Evolutionary conservation across 2,888 invertebrate genomes (phyloP).

Genomic region (Rotaria socialis): DNA sequence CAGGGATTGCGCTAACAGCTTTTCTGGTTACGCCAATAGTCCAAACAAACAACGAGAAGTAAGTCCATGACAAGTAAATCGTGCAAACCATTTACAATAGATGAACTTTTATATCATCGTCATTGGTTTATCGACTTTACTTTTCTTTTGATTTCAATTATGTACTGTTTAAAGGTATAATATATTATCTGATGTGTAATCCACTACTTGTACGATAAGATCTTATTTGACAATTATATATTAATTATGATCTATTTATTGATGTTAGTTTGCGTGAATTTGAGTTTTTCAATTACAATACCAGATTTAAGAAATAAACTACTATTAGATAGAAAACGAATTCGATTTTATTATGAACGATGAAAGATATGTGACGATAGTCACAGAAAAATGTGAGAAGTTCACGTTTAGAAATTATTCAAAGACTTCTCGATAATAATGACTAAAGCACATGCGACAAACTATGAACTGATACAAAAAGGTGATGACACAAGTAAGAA

Average conservation of each 20-base stretch:
- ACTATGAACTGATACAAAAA: neutral
- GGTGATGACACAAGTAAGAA: slow-evolving; percentile 15
- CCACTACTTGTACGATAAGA: neutral
- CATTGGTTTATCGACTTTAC: too few relatives aligned
- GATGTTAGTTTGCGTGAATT: neutral
- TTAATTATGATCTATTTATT: slow-evolving; percentile 9
- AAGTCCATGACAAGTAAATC: too few relatives aligned
- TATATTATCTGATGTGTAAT: neutral
- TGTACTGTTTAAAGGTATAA: too few relatives aligned
- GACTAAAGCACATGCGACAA: neutral
- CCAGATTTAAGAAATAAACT: slow-evolving; percentile 11
- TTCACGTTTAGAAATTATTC: neutral
- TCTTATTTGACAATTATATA: slow-evolving; percentile 1
- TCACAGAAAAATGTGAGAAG: neutral
- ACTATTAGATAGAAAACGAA: neutral
- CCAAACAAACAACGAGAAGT: too few relatives aligned
- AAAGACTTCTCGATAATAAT: neutral
- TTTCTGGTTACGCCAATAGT: too few relatives aligned
- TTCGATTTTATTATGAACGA: neutral
- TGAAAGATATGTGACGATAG: neutral
- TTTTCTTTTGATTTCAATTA: too few relatives aligned
- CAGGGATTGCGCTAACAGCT: too few relatives aligned
- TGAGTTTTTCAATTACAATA: neutral
- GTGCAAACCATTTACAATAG: too few relatives aligned
- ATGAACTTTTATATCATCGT: too few relatives aligned